phyloP scores from a whole-genome alignment of 2,888 invertebrate genomes.

The Podabrus alpinus region DNA sequence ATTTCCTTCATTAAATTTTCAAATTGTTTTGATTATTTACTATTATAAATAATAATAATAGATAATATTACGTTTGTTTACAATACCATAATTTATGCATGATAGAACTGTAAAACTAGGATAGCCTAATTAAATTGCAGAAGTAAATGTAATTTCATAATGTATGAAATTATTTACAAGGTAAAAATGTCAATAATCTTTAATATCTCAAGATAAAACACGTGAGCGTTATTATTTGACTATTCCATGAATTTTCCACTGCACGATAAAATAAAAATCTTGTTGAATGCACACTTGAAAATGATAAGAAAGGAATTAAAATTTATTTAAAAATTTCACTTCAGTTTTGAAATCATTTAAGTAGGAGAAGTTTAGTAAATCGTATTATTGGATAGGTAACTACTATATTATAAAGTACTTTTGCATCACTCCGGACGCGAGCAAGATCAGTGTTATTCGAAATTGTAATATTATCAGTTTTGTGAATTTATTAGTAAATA shows the following conservation, averaged over 20 bases:
- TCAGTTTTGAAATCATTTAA: background rate
- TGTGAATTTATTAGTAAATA: background rate
- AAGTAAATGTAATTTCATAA: too few species aligned
- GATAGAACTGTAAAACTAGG: too few species aligned
- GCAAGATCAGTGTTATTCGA: background rate
- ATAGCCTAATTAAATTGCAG: background rate
- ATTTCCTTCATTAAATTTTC: too few species aligned
- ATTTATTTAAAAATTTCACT: background rate
- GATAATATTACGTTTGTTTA: too few species aligned
- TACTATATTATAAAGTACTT: background rate
- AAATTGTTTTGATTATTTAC: too few species aligned
- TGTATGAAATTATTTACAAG: background rate
- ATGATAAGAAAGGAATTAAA: constrained; percentile 10
- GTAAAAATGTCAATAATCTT: background rate
- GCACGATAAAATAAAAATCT: constrained; percentile 10
- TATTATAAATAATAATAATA: too few species aligned
- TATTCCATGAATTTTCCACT: constrained; percentile 13
- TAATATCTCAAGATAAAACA: background rate
- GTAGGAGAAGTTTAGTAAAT: background rate
- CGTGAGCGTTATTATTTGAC: background rate
- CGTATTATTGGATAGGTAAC: background rate
- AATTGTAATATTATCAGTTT: background rate
- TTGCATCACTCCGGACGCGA: background rate
- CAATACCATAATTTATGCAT: too few species aligned
- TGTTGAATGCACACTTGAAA: constrained; percentile 10